phyloP scores from a whole-genome alignment of 2,888 invertebrate species.

The Achlya flavicornis region DNA sequence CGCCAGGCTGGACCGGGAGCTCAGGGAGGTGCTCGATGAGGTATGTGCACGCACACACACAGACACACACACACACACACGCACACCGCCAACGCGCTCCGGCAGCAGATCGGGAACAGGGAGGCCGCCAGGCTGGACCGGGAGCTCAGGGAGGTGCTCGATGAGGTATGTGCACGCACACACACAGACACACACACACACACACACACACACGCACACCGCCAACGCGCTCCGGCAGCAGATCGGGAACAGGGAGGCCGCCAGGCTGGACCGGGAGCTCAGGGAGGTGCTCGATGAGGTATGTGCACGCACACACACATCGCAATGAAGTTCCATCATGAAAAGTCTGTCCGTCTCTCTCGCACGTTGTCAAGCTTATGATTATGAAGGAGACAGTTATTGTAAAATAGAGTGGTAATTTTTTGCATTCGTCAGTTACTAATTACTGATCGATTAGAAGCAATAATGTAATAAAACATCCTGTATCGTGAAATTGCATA shows the following conservation, averaged over 20 bases:
- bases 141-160: conserved; percentile 96
- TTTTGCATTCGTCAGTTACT: too few relatives aligned
- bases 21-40: conserved; percentile 93
- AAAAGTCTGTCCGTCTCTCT: too few relatives aligned
- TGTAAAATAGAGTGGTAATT: too few relatives aligned
- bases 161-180: conserved; percentile 36
- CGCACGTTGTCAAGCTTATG: too few relatives aligned
- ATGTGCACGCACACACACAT: too few relatives aligned
- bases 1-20: conserved; percentile 95
- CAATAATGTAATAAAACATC: too few relatives aligned
- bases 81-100: conserved; percentile 94
- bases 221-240: conserved; percentile 98
- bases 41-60: conserved; percentile 35
- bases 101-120: conserved; percentile 98
- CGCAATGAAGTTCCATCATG: too few relatives aligned
- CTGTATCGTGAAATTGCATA: too few relatives aligned
- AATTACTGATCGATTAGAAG: too few relatives aligned
- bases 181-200: conserved; percentile 73
- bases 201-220: conserved; percentile 71
- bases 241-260: conserved; percentile 96
- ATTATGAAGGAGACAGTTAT: too few relatives aligned
- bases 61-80: too few relatives aligned
- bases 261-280: conserved; percentile 96
- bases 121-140: conserved; percentile 97
- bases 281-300: conserved; percentile 90